Evolutionary conservation across 2,888 invertebrate species (phyloP).

Genomic region (Auanema sp.): DNA sequence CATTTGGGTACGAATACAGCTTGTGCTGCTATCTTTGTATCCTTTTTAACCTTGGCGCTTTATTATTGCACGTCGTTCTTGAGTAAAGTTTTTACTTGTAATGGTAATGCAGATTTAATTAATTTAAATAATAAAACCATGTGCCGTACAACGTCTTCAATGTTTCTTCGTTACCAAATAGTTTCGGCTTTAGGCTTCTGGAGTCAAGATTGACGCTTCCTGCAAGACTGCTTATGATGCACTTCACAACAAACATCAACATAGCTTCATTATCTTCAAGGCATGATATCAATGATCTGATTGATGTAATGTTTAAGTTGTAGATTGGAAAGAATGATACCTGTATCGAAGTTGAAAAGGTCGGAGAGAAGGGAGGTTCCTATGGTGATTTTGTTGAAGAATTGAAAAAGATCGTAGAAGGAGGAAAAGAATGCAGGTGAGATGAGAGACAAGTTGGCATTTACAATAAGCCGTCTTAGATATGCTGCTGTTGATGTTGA

Average conservation of each 20-base stretch:
- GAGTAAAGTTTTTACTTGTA: background rate
- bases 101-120: constrained; percentile 2
- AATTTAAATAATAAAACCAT: background rate
- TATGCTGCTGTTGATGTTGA: constrained; percentile 64
- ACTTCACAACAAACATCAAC: constrained; percentile 63
- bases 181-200: constrained; percentile 48
- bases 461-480: constrained; percentile 21
- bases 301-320: constrained; percentile 1
- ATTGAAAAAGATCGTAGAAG: constrained; percentile 51
- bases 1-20: constrained; percentile 3
- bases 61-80: too few relatives aligned
- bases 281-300: constrained; percentile 16
- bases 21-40: too few relatives aligned
- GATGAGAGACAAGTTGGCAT: background rate
- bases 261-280: constrained; percentile 63
- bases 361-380: constrained; percentile 62
- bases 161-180: background rate
- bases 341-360: constrained; percentile 64
- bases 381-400: constrained; percentile 64
- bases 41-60: too few relatives aligned
- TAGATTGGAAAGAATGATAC: constrained; percentile 63
- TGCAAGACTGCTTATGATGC: constrained; percentile 64
- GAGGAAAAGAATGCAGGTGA: constrained; percentile 63
- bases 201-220: constrained; percentile 60
- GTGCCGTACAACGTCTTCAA: background rate